Evolutionary conservation across 2,797 vertebrate species (phyloP).

Genomic region (Eidolon dupreanum): DNA sequence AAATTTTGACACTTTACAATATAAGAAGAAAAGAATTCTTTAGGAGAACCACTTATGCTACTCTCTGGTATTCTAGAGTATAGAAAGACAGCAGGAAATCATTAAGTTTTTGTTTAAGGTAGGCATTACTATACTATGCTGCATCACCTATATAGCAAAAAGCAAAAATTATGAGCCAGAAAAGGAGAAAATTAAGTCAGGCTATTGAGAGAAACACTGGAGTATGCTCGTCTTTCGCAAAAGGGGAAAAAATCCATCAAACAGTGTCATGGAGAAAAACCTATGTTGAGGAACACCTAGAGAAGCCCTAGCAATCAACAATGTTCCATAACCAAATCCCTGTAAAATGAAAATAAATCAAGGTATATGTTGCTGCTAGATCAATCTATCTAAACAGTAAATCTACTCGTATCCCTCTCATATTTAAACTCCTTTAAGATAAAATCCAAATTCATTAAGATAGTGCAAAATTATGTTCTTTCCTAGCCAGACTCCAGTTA

Average conservation of each 20-base stretch:
- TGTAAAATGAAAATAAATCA: not conserved
- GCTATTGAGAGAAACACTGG: not conserved
- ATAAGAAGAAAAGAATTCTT: not conserved
- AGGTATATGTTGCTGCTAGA: rapidly evolving
- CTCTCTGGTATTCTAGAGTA: not conserved
- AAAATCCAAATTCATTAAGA: not conserved
- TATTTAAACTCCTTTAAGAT: not conserved
- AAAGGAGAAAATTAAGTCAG: not conserved
- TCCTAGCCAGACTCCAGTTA: not conserved
- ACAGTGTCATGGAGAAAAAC: not conserved
- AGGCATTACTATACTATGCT: not conserved
- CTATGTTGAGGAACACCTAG: not conserved
- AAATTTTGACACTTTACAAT: not conserved
- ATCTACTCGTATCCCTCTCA: not conserved
- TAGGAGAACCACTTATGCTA: not conserved
- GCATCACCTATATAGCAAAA: not conserved
- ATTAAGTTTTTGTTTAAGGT: not conserved
- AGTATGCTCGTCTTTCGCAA: not conserved
- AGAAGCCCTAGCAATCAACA: not conserved
- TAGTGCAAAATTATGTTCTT: not conserved
- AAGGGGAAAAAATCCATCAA: not conserved
- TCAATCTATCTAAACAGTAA: not conserved
- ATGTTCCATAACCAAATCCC: not conserved
- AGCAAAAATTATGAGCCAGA: not conserved
- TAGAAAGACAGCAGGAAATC: not conserved